Percentiles rank a stretch among this genome's conserved stretches.
Conservation (phyloP, 2,113 vertebrate genomes). For the Seriola rivoliana region DNA sequence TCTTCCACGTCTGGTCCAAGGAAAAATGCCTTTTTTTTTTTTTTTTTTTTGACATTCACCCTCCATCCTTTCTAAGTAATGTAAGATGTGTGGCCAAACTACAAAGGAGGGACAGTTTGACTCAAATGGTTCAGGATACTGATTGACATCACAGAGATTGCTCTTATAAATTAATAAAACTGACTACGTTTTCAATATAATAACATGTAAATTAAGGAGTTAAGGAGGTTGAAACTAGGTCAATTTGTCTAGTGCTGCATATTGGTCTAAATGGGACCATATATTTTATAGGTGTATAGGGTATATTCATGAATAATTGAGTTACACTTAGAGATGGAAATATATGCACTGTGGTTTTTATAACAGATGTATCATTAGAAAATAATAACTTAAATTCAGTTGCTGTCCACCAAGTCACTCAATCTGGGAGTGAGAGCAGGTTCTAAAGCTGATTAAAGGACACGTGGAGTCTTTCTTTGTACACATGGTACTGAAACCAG, state of each 20-base stretch:
- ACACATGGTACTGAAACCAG: no score
- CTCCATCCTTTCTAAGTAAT: background rate
- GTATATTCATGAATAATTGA: background rate
- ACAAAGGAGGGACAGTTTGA: background rate
- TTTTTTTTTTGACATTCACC: background rate
- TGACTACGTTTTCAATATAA: background rate
- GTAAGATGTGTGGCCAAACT: constrained; percentile 1
- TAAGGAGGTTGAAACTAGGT: background rate
- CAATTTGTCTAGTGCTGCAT: background rate
- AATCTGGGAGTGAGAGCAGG: no score
- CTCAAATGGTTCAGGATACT: background rate
- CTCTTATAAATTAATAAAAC: background rate
- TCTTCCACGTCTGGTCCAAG: constrained; percentile 6
- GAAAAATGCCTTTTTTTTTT: background rate
- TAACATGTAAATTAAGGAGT: background rate
- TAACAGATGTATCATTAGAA: background rate
- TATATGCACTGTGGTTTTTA: background rate
- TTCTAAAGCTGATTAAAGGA: no score
- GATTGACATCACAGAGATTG: background rate
- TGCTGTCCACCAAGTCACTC: background rate
- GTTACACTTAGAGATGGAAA: background rate
- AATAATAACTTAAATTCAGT: background rate
- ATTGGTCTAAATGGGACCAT: background rate
- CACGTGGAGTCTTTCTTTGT: no score
- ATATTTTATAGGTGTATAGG: background rate